These are phyloP conservation scores for Caracal caracal DNA, from an alignment of 2,113 vertebrate species.

Conservation along the genomic window DNA sequence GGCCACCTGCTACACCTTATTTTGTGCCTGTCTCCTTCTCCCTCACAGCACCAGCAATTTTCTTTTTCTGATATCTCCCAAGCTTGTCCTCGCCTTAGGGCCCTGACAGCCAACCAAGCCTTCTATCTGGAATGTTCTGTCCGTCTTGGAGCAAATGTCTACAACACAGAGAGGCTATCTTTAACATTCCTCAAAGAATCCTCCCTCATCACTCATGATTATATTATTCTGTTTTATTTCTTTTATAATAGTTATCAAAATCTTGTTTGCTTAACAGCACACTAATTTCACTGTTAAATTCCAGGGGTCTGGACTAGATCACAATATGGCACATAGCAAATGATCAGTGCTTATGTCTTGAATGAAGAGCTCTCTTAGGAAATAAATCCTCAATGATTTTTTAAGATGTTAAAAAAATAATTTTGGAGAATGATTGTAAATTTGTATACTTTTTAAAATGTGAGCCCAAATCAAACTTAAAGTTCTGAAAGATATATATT, in stretches of 20 bases:
- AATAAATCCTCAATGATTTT: background rate
- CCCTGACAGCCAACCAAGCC: background rate
- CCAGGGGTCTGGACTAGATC: background rate
- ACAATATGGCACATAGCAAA: background rate
- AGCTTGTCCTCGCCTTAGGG: background rate
- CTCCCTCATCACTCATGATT: background rate
- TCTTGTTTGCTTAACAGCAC: background rate
- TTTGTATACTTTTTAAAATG: background rate
- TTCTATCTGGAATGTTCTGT: background rate
- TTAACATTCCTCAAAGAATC: background rate
- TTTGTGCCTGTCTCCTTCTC: background rate
- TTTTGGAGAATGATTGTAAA: background rate
- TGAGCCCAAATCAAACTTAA: background rate
- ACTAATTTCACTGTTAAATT: background rate
- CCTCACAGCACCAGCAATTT: background rate
- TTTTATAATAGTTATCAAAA: background rate
- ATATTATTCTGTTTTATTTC: background rate
- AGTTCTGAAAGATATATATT: background rate
- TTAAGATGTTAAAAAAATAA: background rate
- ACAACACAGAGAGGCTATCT: background rate
- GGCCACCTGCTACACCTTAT: background rate
- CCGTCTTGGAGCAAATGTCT: background rate
- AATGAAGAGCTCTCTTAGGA: background rate
- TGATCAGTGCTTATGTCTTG: background rate
- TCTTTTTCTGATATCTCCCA: background rate